Base-by-base conservation (phyloP, 2,113 vertebrate genomes). In the Pituophis catenifer region DNA sequence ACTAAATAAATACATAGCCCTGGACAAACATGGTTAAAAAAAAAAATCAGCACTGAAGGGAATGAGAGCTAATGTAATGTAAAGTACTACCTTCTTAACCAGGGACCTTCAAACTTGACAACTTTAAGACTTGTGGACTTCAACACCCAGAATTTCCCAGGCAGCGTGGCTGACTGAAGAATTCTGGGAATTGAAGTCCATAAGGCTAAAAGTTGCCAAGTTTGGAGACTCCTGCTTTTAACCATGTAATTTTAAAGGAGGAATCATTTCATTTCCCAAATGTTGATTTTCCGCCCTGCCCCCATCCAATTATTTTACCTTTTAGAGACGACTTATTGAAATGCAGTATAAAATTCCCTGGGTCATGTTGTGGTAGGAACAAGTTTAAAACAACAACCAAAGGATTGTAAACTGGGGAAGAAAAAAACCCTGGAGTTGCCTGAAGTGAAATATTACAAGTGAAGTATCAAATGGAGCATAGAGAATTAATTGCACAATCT, bases 371-470 rank as follows among this genome's bases (percentile, higher is more conserved):
- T 92, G 89, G 0, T 8, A 86, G 53, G 85, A 54, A 95, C 48
- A 26, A 59, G 54, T 54, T 88, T 48, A 26, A 89, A 89, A 94
- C 89, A 58, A 52, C 0, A 94, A 88, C 3, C 9, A 0, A 0
- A 0, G 8, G 89, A n/a, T 88, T 65, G 19, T 85, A 94, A n/a
- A 1, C 48, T 2, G 57, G 2, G 26, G 91, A 17, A 88, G 89
- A 62, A 86, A 59, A 59, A 52, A 19, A 21, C 5, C n/a, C 70
- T 38, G 58, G 23, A 59, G 58, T 75, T 88, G 59, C 81, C 44
- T 75, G 53, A 81, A 91, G 44, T 94, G 86, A 91, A 92, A 92
- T 92, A 90, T 92, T 95, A 92, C 93, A 97, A 91, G 9, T 3
- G 94, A 94, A 95, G 13, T 12, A 91, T 26, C 86, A 95, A 89